Evolutionary conservation across 2,113 vertebrate species (phyloP), one percentile per base, ranked within the genome.

Genomic region (Aepyceros melampus): DNA sequence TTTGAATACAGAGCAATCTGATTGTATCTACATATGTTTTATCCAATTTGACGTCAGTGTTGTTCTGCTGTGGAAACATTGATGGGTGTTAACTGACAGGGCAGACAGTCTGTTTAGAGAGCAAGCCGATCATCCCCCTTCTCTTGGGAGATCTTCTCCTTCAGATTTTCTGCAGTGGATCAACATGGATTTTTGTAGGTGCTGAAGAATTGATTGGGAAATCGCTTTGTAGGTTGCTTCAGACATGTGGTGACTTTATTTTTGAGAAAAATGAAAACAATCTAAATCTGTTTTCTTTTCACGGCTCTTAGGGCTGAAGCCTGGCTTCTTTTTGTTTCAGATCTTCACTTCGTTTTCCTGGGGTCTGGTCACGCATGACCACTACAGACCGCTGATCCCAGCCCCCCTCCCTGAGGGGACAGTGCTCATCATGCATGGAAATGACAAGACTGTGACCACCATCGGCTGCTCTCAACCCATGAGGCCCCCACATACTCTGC

Each of bases 21-120:
- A 98, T 96, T 98, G 91, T 78, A 98, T 97, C 97, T 98, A 97
- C 98, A 97, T 98, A 96, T 74, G 17, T 95, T 95, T 98, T 94
- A 94, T 98, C 97, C 96, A 97, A 67, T 98, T 98, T 98, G 97
- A 98, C 96, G 97, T 97, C 89, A 94, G 91, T 49, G 97, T 91
- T 58, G 74, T 71, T 6, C 0, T 95, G 81, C 40, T 64, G 45
- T 27, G 25, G 62, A 81, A 94, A 84, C 19, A 55, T 12, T 67
- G 89, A 45, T 3, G 4, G 87, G 86, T 94, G 43, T 97, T 98
- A 96, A 95, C 81, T 60, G 87, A 62, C 33, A 81, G 60, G 64
- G 91, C 55, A 97, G 89, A 97, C 60, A n/a, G 58, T 89, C 74
- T 92, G 27, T 89, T 94, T 85, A 95, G 64, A 93, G 85, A 98